Conservation (phyloP, 2,113 vertebrate species). For the Lethenteron reissneri region DNA sequence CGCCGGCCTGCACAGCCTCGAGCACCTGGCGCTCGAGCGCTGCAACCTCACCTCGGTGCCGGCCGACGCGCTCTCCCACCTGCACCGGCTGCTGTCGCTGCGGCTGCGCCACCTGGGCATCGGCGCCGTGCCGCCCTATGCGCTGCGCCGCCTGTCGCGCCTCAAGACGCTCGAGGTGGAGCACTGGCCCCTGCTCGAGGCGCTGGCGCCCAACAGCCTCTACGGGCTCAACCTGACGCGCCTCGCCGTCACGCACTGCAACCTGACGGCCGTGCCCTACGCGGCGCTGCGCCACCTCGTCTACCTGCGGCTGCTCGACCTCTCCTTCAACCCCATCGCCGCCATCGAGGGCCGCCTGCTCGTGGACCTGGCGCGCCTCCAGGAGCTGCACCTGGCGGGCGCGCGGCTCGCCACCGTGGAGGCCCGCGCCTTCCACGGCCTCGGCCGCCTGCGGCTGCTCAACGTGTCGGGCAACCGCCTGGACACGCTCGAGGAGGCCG, state of each 20-base stretch:
- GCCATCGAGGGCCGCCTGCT: conserved; percentile 65
- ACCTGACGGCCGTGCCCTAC: conserved; percentile 63
- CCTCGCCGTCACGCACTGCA: conserved; percentile 72
- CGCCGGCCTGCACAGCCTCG: conserved; percentile 65
- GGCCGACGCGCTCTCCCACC: conserved; percentile 84
- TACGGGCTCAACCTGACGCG: conserved; percentile 81
- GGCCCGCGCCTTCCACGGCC: conserved; percentile 1
- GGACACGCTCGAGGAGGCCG: not conserved
- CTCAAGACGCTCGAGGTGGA: conserved; percentile 72
- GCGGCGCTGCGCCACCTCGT: conserved; percentile 66
- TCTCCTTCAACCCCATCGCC: conserved; percentile 72
- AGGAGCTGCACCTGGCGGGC: conserved; percentile 12
- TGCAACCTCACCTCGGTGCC: conserved; percentile 91
- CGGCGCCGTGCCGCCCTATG: conserved; percentile 53
- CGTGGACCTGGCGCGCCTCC: conserved; percentile 52
- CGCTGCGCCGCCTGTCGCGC: conserved; percentile 83
- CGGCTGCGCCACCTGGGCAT: conserved; percentile 78
- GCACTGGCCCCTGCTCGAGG: conserved; percentile 62
- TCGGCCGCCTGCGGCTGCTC: not conserved
- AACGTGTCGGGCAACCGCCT: conserved; percentile 7
- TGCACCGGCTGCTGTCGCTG: conserved; percentile 66
- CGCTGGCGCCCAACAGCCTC: conserved; percentile 59
- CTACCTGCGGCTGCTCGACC: conserved; percentile 70
- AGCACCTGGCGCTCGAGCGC: conserved; percentile 72
- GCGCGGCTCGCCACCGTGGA: not conserved